A percentile compares a stretch with the other conserved stretches of the same genome.
Evolutionary conservation across 2,797 vertebrate genomes (phyloP).

Genomic region (Potorous gilbertii): DNA sequence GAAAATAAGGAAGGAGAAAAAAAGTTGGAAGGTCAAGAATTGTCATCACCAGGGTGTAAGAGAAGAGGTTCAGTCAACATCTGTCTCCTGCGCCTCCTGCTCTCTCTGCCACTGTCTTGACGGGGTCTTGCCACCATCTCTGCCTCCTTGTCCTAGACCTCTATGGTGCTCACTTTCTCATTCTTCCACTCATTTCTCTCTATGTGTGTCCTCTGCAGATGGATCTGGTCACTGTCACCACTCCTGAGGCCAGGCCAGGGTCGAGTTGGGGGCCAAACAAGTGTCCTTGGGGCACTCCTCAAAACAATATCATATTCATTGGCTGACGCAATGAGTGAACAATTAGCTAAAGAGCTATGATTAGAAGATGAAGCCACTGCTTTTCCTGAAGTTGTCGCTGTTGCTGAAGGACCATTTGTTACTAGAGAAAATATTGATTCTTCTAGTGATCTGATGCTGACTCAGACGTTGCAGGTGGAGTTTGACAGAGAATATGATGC

Average conservation of each 20-base stretch:
- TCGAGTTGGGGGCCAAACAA: constrained; percentile 83
- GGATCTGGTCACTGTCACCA: constrained; percentile 84
- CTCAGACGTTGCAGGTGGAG: constrained; percentile 98
- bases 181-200: constrained; percentile 5
- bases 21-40: background rate
- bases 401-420: constrained; percentile 84
- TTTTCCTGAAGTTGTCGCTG: constrained; percentile 82
- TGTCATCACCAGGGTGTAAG: constrained; percentile 60
- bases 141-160: background rate
- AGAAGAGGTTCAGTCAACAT: constrained; percentile 49
- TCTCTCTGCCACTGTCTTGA: background rate
- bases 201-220: constrained; percentile 66
- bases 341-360: constrained; percentile 92
- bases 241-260: constrained; percentile 77
- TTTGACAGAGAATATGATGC: constrained; percentile 96
- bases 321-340: constrained; percentile 96
- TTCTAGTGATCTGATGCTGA: constrained; percentile 94
- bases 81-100: constrained; percentile 41
- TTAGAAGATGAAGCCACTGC: constrained; percentile 89
- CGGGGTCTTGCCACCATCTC: accelerated
- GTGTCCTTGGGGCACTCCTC: constrained; percentile 89
- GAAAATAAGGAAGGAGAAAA: background rate
- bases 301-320: constrained; percentile 89
- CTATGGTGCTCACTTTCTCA: background rate
- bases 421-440: constrained; percentile 88